These are phyloP conservation scores for Heliocidaris erythrogramma DNA, from an alignment of 35 echinoderm and acorn worm species.

Conservation along the genomic window DNA sequence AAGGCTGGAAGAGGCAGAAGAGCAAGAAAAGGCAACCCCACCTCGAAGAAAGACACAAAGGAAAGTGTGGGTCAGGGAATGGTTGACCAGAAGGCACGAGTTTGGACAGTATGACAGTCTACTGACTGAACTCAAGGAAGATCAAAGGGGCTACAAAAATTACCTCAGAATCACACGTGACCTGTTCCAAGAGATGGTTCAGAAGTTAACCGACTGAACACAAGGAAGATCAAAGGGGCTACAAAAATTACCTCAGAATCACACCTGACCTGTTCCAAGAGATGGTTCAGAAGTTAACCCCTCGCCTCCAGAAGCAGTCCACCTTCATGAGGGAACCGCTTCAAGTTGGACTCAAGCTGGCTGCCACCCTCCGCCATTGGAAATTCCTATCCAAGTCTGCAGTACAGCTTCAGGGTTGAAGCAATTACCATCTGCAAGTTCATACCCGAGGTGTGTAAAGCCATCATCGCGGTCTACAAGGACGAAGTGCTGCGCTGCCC, in stretches of 20 bases:
- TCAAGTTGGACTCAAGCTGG: too few species aligned
- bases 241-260: constrained; percentile 67
- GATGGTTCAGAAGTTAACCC: constrained; percentile 55
- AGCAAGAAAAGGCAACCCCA: too few species aligned
- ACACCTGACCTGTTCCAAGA: constrained; percentile 65
- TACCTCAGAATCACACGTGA: constrained; percentile 67
- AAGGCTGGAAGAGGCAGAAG: too few species aligned
- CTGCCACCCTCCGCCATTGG: too few species aligned
- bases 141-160: constrained; percentile 56
- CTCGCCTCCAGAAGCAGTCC: too few species aligned
- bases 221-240: constrained; percentile 45
- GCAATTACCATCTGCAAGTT: constrained; percentile 62
- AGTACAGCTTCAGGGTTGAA: too few species aligned
- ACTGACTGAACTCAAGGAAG: constrained; percentile 50
- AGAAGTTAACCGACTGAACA: constrained; percentile 42
- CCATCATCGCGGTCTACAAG: constrained; percentile 57
- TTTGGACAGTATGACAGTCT: constrained; percentile 44
- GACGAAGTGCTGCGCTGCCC: constrained; percentile 40
- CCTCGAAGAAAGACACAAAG: too few species aligned
- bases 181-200: constrained; percentile 60
- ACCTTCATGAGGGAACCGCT: too few species aligned
- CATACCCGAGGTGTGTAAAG: constrained; percentile 62
- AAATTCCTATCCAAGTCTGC: too few species aligned
- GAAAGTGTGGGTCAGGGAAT: too few species aligned
- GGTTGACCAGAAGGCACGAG: constrained; percentile 42